A percentile compares a stretch with the other conserved stretches of the same genome.
Conservation (phyloP, 2,888 invertebrate genomes). For the Ernsta delagoae region DNA sequence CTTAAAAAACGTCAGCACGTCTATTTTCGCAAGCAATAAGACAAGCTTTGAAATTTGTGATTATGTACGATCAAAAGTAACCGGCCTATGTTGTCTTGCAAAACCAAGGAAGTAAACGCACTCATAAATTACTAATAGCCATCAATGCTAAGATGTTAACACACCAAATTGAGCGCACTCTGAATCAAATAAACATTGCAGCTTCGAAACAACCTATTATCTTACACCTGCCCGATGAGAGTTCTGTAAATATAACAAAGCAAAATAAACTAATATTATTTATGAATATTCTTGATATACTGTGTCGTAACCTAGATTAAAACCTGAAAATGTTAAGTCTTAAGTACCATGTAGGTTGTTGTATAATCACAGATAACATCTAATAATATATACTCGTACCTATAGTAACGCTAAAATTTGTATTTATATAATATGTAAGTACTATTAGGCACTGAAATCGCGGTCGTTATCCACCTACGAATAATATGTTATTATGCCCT, state of each 20-base stretch:
- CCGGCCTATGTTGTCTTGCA: conserved; percentile 59
- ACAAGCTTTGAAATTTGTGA: conserved; percentile 17
- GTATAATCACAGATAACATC: too few species aligned
- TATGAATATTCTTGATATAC: not conserved
- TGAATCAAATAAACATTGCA: conserved; percentile 51
- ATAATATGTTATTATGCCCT: conserved; percentile 47
- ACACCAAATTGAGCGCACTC: conserved; percentile 61
- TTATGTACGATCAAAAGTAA: conserved; percentile 49
- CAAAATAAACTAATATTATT: conserved; percentile 11
- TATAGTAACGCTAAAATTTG: not conserved
- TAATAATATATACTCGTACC: too few species aligned
- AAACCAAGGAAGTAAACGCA: conserved; percentile 64
- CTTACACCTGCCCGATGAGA: conserved; percentile 28
- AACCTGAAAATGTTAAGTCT: too few species aligned
- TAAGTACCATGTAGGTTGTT: too few species aligned
- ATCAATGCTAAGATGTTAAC: conserved; percentile 54
- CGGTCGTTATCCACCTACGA: conserved; percentile 36
- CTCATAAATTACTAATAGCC: conserved; percentile 68
- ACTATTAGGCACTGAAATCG: conserved; percentile 31
- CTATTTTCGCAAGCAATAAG: conserved; percentile 12
- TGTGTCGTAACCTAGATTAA: too few species aligned
- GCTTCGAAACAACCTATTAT: conserved; percentile 42
- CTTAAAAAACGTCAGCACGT: not conserved
- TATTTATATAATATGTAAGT: conserved; percentile 22
- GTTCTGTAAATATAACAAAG: conserved; percentile 20